Evolutionary conservation across 2,113 vertebrate species (phyloP).

Genomic region (Nerophis ophidion): DNA sequence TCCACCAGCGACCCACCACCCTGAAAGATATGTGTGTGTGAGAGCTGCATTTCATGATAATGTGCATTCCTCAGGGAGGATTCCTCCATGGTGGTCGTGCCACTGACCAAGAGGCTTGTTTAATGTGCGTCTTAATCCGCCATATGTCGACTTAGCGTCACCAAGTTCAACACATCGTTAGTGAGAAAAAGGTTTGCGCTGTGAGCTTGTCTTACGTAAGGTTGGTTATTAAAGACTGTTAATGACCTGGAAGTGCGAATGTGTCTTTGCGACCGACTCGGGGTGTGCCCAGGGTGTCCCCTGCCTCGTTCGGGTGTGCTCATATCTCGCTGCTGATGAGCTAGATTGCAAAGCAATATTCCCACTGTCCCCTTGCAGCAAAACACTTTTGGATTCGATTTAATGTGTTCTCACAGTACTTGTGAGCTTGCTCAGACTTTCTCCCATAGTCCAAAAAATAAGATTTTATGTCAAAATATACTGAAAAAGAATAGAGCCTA

Average conservation of each 20-base stretch:
- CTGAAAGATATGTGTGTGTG: conserved; percentile 22
- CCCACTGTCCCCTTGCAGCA: neutral
- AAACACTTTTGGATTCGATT: neutral
- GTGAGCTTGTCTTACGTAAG: no score
- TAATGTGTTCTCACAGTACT: no score
- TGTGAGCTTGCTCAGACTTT: no score
- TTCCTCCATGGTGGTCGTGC: conserved; percentile 14
- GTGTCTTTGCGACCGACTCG: neutral
- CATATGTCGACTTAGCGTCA: neutral
- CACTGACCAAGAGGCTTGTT: conserved; percentile 13
- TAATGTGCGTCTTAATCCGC: conserved; percentile 1
- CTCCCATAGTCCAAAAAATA: no score
- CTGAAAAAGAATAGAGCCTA: no score
- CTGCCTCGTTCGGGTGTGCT: neutral
- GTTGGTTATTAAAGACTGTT: no score
- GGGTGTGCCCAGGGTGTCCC: neutral
- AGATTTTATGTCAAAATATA: no score
- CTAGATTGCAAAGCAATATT: neutral
- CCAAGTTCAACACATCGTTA: no score
- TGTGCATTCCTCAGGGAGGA: conserved; percentile 23
- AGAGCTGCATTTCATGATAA: conserved; percentile 27
- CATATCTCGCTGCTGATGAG: neutral
- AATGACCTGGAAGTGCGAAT: neutral
- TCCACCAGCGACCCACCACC: neutral
- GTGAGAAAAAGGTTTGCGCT: no score